Base-by-base conservation (phyloP, 2,888 invertebrate species). In the Rhodophaea formosa region DNA sequence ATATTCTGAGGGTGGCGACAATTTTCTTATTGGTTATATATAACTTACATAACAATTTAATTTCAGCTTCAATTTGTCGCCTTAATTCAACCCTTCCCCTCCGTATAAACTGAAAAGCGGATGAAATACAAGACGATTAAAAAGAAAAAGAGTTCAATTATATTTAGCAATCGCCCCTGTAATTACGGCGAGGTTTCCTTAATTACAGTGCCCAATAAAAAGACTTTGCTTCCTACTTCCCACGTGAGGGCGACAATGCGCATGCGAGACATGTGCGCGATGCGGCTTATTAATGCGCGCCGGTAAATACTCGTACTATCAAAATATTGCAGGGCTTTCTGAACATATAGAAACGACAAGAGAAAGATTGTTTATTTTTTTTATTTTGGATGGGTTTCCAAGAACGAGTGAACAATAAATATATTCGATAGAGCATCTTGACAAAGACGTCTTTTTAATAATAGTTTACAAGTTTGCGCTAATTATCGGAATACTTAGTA, bases 141-240 rank as follows among this genome's bases (percentile, higher is more conserved):
- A 83, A 81, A 80, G 75, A 80, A 82, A n/a, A 84, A 82, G 82
- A 78, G 74, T 85, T 82, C 72, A 85, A 90, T 89, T 90, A 91
- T 88, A 88, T 91, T 89, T 88, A 90, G 90, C 88, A 83, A 86
- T 82, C 86, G 71, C 89, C 90, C 89, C 89, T 85, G 89, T 87
- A 89, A 90, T 90, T 88, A 89, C 82, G 79, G 79, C 75, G 77
- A 82, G 84, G 85, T 82, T 89, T 89, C 84, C 83, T 85, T 90
- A 90, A 90, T 90, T 87, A 86, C 81, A 79, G 75, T 71, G 73
- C 79, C 83, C 81, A 89, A 88, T 88, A 88, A 90, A 87, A 91
- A 82, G 86, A 83, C 80, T 71, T 78, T 74, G 83, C 87, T 90
- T 91, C 91, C 91, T 84, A 86, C 84, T 88, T 89, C 89, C 88